phyloP scores from a whole-genome alignment of 2,113 vertebrate species.

The Dasyprocta punctata region DNA sequence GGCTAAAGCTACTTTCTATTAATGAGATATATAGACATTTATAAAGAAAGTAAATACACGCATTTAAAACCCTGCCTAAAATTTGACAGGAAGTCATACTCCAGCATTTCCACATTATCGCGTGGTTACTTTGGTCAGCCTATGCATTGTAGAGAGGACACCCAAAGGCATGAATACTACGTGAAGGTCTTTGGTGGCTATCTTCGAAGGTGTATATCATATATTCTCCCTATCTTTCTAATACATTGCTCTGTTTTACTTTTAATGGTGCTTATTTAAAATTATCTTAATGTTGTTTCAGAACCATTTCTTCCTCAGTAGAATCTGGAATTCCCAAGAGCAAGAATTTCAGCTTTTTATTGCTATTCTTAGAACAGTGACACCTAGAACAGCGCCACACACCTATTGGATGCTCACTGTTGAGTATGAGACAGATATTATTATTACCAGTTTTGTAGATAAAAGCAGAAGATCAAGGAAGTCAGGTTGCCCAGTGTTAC shows the following conservation, averaged over 20 bases:
- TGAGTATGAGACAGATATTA: not conserved
- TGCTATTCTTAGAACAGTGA: not conserved
- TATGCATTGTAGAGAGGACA: not conserved
- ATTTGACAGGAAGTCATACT: not conserved
- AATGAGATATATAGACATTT: not conserved
- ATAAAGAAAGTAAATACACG: not conserved
- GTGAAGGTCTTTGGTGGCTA: no score
- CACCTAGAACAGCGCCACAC: not conserved
- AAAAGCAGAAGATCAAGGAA: not conserved
- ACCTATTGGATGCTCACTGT: not conserved
- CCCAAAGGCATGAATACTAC: not conserved
- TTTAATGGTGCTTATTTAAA: constrained; percentile 1
- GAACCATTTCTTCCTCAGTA: not conserved
- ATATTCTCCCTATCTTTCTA: not conserved
- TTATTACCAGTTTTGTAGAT: not conserved
- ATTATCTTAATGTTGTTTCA: constrained; percentile 31
- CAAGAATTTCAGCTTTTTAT: not conserved
- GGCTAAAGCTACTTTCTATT: not conserved
- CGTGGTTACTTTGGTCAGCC: not conserved
- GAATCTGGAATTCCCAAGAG: not conserved
- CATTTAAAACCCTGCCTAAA: not conserved
- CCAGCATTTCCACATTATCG: not conserved
- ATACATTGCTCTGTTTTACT: not conserved
- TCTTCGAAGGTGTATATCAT: not conserved
- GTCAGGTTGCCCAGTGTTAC: not conserved